Conservation (phyloP, 2,888 invertebrate species). For the Clepsis dumicolana region DNA sequence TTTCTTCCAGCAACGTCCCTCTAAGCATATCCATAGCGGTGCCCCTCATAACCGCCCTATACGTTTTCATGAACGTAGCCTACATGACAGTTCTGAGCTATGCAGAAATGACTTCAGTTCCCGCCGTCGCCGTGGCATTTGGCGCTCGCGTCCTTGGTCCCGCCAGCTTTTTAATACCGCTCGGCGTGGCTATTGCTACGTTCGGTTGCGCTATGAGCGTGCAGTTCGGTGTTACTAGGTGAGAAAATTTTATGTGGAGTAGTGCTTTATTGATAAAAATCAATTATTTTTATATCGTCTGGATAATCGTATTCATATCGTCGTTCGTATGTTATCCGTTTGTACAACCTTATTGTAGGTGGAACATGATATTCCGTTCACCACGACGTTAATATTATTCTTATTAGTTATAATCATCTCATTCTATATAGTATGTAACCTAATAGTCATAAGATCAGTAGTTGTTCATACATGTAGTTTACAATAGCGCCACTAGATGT, state of each 20-base stretch:
- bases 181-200: constrained; percentile 92
- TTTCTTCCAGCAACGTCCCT: constrained; percentile 90
- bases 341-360: too few species aligned
- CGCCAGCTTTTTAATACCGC: constrained; percentile 89
- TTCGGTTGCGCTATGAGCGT: constrained; percentile 93
- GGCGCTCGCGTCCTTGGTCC: constrained; percentile 89
- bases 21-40: constrained; percentile 93
- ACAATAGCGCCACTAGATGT: too few species aligned
- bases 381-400: too few species aligned
- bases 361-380: too few species aligned
- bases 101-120: constrained; percentile 89
- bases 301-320: too few species aligned
- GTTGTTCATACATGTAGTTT: too few species aligned
- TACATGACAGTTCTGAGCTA: constrained; percentile 93
- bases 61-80: constrained; percentile 94
- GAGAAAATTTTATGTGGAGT: constrained; percentile 36
- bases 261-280: too few species aligned
- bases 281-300: too few species aligned
- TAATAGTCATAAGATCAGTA: too few species aligned
- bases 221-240: constrained; percentile 91
- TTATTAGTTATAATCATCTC: too few species aligned
- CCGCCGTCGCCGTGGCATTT: constrained; percentile 93
- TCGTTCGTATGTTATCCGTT: too few species aligned
- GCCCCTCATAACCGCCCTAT: constrained; percentile 92
- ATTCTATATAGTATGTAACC: too few species aligned